Evolutionary conservation across 2,113 vertebrate species (phyloP).

Genomic region (Ictidomys tridecemlineatus): DNA sequence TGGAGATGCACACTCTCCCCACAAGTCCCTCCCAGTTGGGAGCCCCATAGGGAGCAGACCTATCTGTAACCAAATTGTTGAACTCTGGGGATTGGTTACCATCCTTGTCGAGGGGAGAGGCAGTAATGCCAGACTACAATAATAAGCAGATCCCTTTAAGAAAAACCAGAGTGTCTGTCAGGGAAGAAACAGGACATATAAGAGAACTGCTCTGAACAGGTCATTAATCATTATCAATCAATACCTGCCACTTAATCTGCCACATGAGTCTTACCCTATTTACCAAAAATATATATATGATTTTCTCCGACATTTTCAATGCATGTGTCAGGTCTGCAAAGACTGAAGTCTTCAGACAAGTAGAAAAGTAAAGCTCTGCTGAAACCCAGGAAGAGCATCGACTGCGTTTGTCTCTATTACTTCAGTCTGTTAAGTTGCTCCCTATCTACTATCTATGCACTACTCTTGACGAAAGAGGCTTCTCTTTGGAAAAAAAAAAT

Average conservation of each 20-base stretch:
- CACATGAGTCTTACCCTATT: not conserved
- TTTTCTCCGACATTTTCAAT: slow-evolving; percentile 44
- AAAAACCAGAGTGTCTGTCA: not conserved
- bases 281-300: not conserved
- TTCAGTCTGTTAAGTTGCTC: not conserved
- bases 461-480: not conserved
- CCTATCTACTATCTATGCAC: not conserved
- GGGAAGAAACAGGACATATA: not conserved
- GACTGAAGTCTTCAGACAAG: slow-evolving; percentile 32
- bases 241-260: not conserved
- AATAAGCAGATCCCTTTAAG: not conserved
- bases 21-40: not conserved
- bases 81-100: not conserved
- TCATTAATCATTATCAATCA: slow-evolving; percentile 46
- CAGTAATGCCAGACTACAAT: slow-evolving; percentile 4
- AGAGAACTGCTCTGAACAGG: not conserved
- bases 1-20: not conserved
- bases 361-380: not conserved
- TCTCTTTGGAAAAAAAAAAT: not conserved
- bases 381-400: not conserved
- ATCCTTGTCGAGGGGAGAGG: not conserved
- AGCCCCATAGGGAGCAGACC: not conserved
- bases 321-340: slow-evolving; percentile 11
- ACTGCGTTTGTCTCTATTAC: not conserved
- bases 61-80: slow-evolving; percentile 59